Evolutionary conservation across 2,113 vertebrate species (phyloP).

Genomic region (Campylomormyrus numenius): DNA sequence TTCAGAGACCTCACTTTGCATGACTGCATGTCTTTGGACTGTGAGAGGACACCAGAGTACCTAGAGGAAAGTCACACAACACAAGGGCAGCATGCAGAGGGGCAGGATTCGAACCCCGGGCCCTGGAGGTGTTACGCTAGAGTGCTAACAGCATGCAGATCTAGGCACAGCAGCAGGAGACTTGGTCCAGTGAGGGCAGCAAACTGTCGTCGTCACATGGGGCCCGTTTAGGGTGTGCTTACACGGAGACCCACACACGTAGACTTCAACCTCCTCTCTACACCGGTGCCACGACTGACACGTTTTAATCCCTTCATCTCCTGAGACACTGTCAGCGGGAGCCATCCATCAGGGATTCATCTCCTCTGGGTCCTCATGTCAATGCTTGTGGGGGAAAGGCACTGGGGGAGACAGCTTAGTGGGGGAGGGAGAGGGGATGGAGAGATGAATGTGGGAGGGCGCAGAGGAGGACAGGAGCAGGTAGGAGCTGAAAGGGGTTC

Average conservation of each 20-base stretch:
- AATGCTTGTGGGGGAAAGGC: background rate
- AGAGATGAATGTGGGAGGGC: background rate
- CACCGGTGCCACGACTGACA: background rate
- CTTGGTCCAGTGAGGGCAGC: background rate
- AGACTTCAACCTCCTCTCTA: background rate
- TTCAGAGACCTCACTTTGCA: background rate
- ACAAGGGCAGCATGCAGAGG: background rate
- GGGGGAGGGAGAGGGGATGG: background rate
- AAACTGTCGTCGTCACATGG: background rate
- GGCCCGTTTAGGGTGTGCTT: background rate
- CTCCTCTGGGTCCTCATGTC: background rate
- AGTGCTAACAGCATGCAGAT: background rate
- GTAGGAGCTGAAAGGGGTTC: background rate
- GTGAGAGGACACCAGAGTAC: background rate
- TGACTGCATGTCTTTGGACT: background rate
- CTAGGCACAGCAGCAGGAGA: background rate
- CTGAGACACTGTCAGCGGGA: background rate
- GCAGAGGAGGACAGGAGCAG: background rate
- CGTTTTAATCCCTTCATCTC: background rate
- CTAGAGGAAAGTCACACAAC: background rate
- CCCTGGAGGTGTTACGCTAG: background rate
- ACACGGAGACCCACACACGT: background rate
- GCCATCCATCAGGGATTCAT: background rate
- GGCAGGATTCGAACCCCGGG: background rate
- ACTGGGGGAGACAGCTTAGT: background rate